A percentile compares a stretch with the other conserved stretches of the same genome.
Conservation (phyloP, 2,797 vertebrate species). For the Halcyon smyrnensis region DNA sequence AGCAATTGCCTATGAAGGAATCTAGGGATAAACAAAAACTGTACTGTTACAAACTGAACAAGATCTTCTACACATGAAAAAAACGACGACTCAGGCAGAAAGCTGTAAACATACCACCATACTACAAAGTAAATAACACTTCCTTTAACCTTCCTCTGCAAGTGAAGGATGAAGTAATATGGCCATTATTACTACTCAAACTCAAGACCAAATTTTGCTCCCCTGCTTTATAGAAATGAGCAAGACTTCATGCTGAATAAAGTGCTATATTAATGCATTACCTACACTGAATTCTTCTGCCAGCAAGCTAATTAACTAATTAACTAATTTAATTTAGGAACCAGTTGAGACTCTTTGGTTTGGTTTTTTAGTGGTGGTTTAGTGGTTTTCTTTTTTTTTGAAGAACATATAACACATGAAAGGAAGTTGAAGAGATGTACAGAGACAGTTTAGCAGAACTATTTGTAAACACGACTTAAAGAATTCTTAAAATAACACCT, state of each 20-base stretch:
- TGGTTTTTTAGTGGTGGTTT: not conserved
- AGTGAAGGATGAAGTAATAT: not conserved
- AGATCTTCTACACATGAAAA: not conserved
- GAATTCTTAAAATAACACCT: not conserved
- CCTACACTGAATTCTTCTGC: not conserved
- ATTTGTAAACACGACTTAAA: not conserved
- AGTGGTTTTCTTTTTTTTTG: accelerated
- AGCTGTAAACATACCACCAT: not conserved
- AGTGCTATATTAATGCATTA: not conserved
- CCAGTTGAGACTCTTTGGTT: not conserved
- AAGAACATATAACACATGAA: not conserved
- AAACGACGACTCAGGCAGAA: not conserved
- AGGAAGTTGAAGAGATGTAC: not conserved
- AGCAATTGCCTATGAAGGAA: not conserved
- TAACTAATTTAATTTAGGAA: not conserved
- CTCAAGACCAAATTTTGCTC: not conserved
- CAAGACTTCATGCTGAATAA: not conserved
- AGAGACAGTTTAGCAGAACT: not conserved
- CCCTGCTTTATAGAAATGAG: not conserved
- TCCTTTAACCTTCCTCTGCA: not conserved
- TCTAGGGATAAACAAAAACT: not conserved
- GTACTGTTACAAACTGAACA: not conserved
- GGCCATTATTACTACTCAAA: not conserved
- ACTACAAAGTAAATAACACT: not conserved
- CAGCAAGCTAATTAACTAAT: not conserved